Evolutionary conservation across 2,888 invertebrate genomes (phyloP), one percentile per base, ranked within the genome.

Genomic region (Drosophila yooni): DNA sequence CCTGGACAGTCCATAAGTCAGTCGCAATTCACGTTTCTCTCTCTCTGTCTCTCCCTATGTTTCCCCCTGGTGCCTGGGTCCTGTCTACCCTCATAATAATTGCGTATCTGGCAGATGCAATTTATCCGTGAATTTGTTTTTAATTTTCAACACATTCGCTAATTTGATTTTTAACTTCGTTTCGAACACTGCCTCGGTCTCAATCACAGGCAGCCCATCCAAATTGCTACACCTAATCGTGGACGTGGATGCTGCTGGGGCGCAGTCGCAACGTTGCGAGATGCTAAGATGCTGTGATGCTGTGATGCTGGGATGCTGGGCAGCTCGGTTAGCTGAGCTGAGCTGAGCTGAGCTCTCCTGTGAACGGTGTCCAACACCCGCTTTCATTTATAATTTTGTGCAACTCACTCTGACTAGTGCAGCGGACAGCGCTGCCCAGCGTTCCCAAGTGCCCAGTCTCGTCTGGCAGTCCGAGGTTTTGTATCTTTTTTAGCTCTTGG

Each of bases 111-210:
- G 91, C 92, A 92, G 92, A 92, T 92, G 91, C 91, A 92, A 91
- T 92, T 91, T 92, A 92, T 91, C 92, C 92, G 91, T 91, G 92
- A 93, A 93, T 93, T 93, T 93, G 93, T 93, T 93, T 93, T 93
- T 93, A 93, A 93, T 93, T 93, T 93, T 93, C 93, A 93, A 93
- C 93, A 93, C 93, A 93, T 93, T 93, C 92, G 90, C 93, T 92
- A 92, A 93, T 93, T 92, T 92, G 93, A 93, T 92, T 92, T 92
- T 93, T 93, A 92, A 91, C 92, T 91, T 90, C 90, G 90, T 89
- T 91, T 82, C 87, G 79, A 86, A 81, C 87, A 85, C 84, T 83
- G 81, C 87, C 89, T 90, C 90, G 73, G 90, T 91, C 89, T 86
- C 90, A 87, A 83, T 84, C 90, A 80, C 84, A 83, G 79, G 79